Evolutionary conservation across 2,888 invertebrate species (phyloP), one percentile per base, ranked within the genome.

Genomic region (Tenthredo notha): DNA sequence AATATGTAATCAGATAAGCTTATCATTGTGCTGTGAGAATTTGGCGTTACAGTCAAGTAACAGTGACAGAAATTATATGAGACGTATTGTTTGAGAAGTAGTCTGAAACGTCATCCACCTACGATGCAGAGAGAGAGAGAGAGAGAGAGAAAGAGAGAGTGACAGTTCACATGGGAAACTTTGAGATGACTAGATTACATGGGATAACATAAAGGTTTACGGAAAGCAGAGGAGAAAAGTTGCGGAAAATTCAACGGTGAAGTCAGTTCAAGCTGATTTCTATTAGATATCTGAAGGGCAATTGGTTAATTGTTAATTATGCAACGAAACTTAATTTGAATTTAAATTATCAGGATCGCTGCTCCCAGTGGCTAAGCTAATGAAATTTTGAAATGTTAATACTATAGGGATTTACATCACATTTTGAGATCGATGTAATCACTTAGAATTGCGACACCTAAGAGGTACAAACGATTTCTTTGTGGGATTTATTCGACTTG

Each of bases 1-100:
- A 54, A 54, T 54, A n/a, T n/a, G n/a, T 54, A n/a, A 54, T 54
- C n/a, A 54, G 54, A 54, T 54, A 54, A 54, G 54, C 54, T 54
- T 54, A 54, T 54, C 54, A 54, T 54, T 54, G 54, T 54, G 2
- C 6, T n/a, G 7, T 54, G n/a, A 7, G 7, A 54, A 54, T 54
- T 54, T 54, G 7, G 54, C 54, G n/a, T 54, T 7, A 6, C 54
- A 54, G 54, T 6, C 54, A n/a, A n/a, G 54, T 54, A 54, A n/a
- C 54, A 54, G 54, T 54, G 54, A 54, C 54, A 2, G 54, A 54
- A 54, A 54, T 54, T 54, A 54, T n/a, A 54, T 7, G 7, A 54
- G 54, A 54, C 54, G 54, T 54, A 54, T 54, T 54, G 54, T n/a
- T 4, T n/a, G 7, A 54, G 54, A n/a, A 54, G n/a, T 54, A n/a